These are phyloP conservation scores for Syrista parreyssii DNA, from an alignment of 2,888 invertebrate genomes.

Conservation along the genomic window DNA sequence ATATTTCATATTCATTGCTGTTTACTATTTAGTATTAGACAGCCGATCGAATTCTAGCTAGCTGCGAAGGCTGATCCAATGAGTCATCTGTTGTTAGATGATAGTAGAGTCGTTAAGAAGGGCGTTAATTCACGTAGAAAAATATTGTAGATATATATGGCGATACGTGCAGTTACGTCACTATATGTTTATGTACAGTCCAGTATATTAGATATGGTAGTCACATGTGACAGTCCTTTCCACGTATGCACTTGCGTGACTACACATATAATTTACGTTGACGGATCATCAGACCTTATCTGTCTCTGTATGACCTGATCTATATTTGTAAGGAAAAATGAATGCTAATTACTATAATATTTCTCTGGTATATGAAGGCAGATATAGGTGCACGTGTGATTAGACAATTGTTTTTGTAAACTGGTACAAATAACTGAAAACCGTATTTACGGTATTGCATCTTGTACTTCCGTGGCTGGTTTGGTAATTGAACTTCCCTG, in stretches of 20 bases:
- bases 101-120: neutral
- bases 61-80: neutral
- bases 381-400: neutral
- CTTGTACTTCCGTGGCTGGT: neutral
- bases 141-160: neutral
- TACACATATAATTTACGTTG: no score
- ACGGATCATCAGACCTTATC: no score
- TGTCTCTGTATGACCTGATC: no score
- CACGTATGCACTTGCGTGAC: no score
- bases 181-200: no score
- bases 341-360: neutral
- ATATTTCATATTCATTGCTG: neutral
- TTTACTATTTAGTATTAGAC: neutral
- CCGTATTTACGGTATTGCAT: no score
- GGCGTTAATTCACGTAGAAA: neutral
- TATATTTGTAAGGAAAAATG: neutral
- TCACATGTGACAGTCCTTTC: neutral
- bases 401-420: no score
- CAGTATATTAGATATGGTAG: no score
- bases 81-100: neutral
- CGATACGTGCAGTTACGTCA: no score
- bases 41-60: neutral
- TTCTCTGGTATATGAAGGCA: no score
- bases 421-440: no score
- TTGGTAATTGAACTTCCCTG: neutral